Percentiles rank a stretch among this genome's conserved stretches.
phyloP scores from a whole-genome alignment of 2,113 vertebrate genomes.

The Azemiops feae region DNA sequence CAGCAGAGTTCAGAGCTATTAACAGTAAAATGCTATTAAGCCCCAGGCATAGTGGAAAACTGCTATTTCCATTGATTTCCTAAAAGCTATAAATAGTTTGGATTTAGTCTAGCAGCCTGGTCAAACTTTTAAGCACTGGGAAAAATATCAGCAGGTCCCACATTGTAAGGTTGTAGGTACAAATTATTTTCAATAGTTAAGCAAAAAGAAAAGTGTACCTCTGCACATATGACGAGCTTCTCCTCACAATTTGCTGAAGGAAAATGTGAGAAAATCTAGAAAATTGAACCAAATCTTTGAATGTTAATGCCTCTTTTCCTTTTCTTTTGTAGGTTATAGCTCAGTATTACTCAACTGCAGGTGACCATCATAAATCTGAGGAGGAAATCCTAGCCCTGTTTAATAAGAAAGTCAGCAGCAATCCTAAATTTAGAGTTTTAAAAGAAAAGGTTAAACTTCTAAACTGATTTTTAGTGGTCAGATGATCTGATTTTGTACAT shows the following conservation, averaged over 20 bases:
- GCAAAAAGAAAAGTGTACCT: not conserved
- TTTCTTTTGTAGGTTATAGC: constrained; percentile 80
- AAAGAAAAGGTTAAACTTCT: constrained; percentile 89
- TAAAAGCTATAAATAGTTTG: not conserved
- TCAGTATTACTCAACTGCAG: constrained; percentile 79
- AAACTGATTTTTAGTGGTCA: constrained; percentile 57
- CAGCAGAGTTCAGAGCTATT: not conserved
- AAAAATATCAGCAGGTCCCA: not conserved
- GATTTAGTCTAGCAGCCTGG: not conserved
- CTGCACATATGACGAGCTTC: not conserved
- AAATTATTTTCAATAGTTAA: not conserved
- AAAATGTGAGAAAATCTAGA: not conserved
- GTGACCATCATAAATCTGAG: constrained; percentile 75
- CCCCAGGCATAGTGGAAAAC: not conserved
- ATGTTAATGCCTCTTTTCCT: not conserved
- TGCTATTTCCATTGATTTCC: not conserved
- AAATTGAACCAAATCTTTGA: not conserved
- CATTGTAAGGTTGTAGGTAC: not conserved
- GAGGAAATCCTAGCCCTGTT: constrained; percentile 82
- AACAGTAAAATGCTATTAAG: not conserved
- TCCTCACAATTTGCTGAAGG: not conserved
- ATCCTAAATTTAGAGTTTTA: constrained; percentile 86
- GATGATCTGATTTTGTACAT: constrained; percentile 29
- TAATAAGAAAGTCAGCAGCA: constrained; percentile 88
- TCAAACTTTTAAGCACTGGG: not conserved